Evolutionary conservation across 2,888 invertebrate genomes (phyloP), one percentile per base, ranked within the genome.

Genomic region (Drosophila nr. perissopoda): DNA sequence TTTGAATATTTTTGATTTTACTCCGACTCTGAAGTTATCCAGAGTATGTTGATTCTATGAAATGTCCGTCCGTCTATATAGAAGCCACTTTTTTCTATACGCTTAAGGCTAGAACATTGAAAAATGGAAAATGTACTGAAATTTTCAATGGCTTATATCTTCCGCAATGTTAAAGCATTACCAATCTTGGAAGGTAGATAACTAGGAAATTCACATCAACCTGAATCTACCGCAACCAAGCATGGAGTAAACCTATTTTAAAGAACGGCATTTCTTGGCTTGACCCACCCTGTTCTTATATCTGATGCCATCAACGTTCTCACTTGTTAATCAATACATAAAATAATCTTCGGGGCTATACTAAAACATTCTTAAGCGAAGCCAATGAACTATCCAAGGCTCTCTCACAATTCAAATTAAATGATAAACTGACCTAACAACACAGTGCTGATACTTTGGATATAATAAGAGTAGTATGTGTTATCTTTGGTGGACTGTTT

Each of bases 311-410:
- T 33, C 16, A 36, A 13, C 16, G 16, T 36, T 16, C 13, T 46
- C 16, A 36, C 25, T n/a, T 52, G 49, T 56, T 34, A 56, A 56
- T 54, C n/a, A 46, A 46, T 33, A 63, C 33, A 27, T 53, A 58
- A 42, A 42, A 58, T 42, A 11, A 61, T n/a, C 18, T 10, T 21
- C 1, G 13, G 3, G 27, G 51, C 29, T 76, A 49, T 56, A 73
- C 51, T 29, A 51, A 40, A 53, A 7, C 27, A 49, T 57, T 61
- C 33, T 46, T 38, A 31, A 58, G 27, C 36, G 29, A 57, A 74
- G 75, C 36, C 75, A 67, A 8, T 74, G 70, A 74, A 64, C 63
- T 76, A 57, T 60, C 56, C 70, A 76, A 74, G 71, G 63, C 56
- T 57, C 46, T 2, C 40, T 25, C 13, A 21, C n/a, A 40, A 21